Evolutionary conservation across 2,888 invertebrate genomes (phyloP).

Genomic region (Sarcophaga carnaria): DNA sequence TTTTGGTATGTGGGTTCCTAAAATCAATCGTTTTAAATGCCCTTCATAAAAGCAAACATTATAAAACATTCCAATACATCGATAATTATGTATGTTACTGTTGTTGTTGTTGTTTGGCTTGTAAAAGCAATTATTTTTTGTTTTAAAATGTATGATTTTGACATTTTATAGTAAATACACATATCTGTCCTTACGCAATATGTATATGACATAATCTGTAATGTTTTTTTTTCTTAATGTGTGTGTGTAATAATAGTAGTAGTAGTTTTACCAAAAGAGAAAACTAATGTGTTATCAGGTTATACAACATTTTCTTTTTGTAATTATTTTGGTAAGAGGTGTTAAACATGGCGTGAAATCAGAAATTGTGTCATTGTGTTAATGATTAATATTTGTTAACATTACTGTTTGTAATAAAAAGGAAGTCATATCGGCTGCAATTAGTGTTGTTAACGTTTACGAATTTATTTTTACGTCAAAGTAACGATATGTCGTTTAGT

Average conservation of each 20-base stretch:
- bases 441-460: no score
- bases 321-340: no score
- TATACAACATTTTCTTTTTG: no score
- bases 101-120: constrained; percentile 3
- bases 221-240: not conserved
- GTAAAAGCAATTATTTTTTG: constrained; percentile 5
- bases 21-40: constrained; percentile 30
- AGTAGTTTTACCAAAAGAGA: not conserved
- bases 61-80: no score
- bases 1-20: constrained; percentile 33
- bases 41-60: constrained; percentile 24
- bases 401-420: no score
- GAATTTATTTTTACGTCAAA: no score
- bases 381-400: no score
- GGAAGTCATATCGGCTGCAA: no score
- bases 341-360: no score
- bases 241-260: not conserved
- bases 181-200: constrained; percentile 42
- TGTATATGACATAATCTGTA: constrained; percentile 46
- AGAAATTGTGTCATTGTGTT: no score
- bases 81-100: no score
- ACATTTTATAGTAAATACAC: not conserved
- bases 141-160: constrained; percentile 6
- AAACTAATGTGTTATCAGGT: not conserved
- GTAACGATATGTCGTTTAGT: no score